These are phyloP conservation scores for Pseudopleuronectes americanus DNA, from an alignment of 2,797 vertebrate genomes.

Conservation along the genomic window DNA sequence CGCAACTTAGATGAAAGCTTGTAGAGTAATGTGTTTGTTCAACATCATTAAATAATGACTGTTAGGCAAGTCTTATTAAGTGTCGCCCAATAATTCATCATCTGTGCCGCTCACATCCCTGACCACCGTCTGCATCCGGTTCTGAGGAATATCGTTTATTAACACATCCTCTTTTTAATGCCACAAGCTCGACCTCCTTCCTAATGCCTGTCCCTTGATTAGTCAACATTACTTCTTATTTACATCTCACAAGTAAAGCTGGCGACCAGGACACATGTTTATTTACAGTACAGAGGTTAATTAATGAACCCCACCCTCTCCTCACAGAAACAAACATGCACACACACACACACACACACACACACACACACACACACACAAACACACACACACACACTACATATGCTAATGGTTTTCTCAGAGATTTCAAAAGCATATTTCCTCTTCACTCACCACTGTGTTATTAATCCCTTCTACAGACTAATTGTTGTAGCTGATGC, in stretches of 20 bases:
- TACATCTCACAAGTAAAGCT: constrained; percentile 46
- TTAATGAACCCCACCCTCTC: constrained; percentile 47
- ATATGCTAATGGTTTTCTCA: no score
- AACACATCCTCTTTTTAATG: constrained; percentile 45
- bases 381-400: no score
- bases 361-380: no score
- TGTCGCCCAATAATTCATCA: constrained; percentile 56
- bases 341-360: neutral
- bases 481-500: constrained; percentile 33
- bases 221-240: constrained; percentile 51
- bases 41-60: constrained; percentile 40
- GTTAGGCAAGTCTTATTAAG: constrained; percentile 27
- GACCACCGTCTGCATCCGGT: constrained; percentile 39
- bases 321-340: constrained; percentile 10
- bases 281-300: constrained; percentile 48
- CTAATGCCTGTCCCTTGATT: constrained; percentile 50
- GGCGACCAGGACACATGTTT: constrained; percentile 53
- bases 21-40: constrained; percentile 29
- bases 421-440: constrained; percentile 61
- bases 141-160: constrained; percentile 45
- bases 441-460: constrained; percentile 36
- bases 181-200: constrained; percentile 42
- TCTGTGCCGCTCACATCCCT: constrained; percentile 40
- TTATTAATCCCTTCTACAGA: constrained; percentile 57
- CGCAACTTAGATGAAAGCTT: constrained; percentile 17